These are phyloP conservation scores for Dipodomys stephensi DNA, from an alignment of 2,113 vertebrate species.

Conservation along the genomic window DNA sequence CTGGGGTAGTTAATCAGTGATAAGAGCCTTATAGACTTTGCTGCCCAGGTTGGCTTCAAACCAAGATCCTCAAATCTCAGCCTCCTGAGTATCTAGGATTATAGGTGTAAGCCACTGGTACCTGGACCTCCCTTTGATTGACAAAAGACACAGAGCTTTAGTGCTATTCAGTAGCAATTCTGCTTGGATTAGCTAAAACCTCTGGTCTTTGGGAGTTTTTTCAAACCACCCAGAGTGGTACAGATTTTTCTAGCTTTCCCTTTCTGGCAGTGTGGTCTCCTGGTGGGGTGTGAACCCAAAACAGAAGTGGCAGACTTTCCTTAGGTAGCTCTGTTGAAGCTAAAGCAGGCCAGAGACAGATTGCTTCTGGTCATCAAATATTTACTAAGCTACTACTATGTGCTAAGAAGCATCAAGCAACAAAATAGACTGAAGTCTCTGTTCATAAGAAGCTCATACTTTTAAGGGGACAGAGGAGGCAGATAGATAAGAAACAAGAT, in stretches of 20 bases:
- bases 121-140: neutral
- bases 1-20: neutral
- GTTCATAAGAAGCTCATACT: too few relatives aligned
- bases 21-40: neutral
- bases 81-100: too few relatives aligned
- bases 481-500: neutral
- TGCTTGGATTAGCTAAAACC: neutral
- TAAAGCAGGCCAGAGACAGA: neutral
- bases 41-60: too few relatives aligned
- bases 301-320: neutral
- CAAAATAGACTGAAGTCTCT: neutral
- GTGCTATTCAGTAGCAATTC: neutral
- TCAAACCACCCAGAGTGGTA: neutral
- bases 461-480: too few relatives aligned
- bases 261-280: fast-evolving
- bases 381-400: neutral
- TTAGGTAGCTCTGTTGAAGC: too few relatives aligned
- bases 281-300: neutral
- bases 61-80: too few relatives aligned
- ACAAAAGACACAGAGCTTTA: neutral
- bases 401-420: neutral
- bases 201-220: neutral
- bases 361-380: neutral
- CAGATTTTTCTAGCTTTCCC: neutral
- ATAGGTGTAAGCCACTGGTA: too few relatives aligned